These are phyloP conservation scores for Craterocephalus amniculus DNA, from an alignment of 2,797 vertebrate species.

Conservation along the genomic window DNA sequence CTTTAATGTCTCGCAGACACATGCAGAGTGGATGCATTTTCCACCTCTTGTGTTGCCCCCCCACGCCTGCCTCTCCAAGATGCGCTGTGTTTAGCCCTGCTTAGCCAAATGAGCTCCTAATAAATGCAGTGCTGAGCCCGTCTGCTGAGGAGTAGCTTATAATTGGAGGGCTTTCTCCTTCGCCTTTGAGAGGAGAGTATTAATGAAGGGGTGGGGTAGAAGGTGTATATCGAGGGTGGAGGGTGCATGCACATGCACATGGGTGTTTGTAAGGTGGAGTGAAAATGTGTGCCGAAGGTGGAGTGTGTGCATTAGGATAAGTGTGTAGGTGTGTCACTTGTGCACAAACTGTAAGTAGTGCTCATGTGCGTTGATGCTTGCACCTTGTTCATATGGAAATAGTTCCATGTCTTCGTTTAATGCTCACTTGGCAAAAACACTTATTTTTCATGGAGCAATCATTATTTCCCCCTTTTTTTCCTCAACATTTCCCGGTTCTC, in stretches of 20 bases:
- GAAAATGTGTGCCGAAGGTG: conserved; percentile 61
- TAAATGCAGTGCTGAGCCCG: conserved; percentile 80
- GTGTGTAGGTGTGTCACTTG: conserved; percentile 1
- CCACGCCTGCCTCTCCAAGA: conserved; percentile 34
- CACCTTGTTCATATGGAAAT: conserved; percentile 73
- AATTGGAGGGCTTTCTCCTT: conserved; percentile 82
- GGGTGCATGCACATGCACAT: conserved; percentile 33
- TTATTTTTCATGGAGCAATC: conserved; percentile 57
- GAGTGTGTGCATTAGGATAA: conserved; percentile 37
- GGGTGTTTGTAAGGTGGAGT: conserved; percentile 54
- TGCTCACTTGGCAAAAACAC: conserved; percentile 44
- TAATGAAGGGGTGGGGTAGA: conserved; percentile 77
- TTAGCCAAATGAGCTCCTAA: conserved; percentile 86
- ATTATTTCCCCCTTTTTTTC: conserved; percentile 50
- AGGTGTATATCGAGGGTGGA: conserved; percentile 62
- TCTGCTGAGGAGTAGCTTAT: conserved; percentile 72
- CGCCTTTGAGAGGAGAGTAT: conserved; percentile 76
- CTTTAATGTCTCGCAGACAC: conserved; percentile 79
- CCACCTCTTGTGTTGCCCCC: conserved; percentile 27
- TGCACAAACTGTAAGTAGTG: conserved; percentile 7
- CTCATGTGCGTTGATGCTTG: conserved; percentile 34
- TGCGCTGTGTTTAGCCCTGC: conserved; percentile 79
- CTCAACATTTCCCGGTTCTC: conserved; percentile 20
- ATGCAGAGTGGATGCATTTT: conserved; percentile 53
- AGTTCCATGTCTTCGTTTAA: conserved; percentile 58